A percentile compares a stretch with the other conserved stretches of the same genome.
Evolutionary conservation across 2,113 vertebrate species (phyloP).

Genomic region (Scomber colias): DNA sequence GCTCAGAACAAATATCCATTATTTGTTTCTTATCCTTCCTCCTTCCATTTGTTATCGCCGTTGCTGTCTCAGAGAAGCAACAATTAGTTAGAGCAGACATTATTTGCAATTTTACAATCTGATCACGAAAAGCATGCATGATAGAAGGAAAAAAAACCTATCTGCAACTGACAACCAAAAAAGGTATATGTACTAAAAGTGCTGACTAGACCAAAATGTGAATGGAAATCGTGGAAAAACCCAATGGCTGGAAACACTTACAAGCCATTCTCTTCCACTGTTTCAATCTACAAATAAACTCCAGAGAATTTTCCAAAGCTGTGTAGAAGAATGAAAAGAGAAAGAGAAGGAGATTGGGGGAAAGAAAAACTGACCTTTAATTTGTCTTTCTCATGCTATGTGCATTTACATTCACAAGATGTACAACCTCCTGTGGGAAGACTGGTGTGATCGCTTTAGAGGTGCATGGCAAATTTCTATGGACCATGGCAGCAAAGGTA

Average conservation of each 20-base stretch:
- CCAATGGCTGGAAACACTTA: conserved; percentile 82
- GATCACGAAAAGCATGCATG: conserved; percentile 9
- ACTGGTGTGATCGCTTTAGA: neutral
- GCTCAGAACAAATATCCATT: conserved; percentile 38
- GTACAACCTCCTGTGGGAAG: neutral
- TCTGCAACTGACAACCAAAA: conserved; percentile 20
- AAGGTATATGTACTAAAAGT: conserved; percentile 63
- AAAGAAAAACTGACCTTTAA: conserved; percentile 60
- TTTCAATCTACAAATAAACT: conserved; percentile 82
- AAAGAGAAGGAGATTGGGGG: conserved; percentile 31
- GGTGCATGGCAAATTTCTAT: neutral
- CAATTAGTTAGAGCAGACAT: neutral
- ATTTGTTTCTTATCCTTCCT: conserved; percentile 14
- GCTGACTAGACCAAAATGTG: conserved; percentile 58
- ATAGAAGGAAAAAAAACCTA: neutral
- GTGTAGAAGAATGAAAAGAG: conserved; percentile 53
- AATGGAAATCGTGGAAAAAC: conserved; percentile 78
- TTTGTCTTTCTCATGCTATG: conserved; percentile 70
- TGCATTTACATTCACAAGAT: conserved; percentile 30
- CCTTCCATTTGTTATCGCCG: conserved; percentile 5
- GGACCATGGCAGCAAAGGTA: neutral
- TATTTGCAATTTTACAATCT: conserved; percentile 16
- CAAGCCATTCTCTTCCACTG: conserved; percentile 71
- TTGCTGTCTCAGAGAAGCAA: neutral
- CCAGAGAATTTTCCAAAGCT: conserved; percentile 83